Evolutionary conservation across 2,797 vertebrate species (phyloP).

Genomic region (Takifugu ocellatus): DNA sequence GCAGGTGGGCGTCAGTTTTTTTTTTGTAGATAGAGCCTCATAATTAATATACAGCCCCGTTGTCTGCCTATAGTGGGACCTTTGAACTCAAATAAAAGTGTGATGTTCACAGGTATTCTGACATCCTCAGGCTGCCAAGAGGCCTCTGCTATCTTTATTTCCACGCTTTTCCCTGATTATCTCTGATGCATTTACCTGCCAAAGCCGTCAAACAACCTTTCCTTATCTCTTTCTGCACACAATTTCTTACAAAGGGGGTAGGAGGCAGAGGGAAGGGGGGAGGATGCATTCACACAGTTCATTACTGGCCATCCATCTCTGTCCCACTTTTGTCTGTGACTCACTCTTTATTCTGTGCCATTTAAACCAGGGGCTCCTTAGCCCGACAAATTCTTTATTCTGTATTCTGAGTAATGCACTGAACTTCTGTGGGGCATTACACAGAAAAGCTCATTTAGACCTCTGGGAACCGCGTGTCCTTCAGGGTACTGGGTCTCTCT

Average conservation of each 20-base stretch:
- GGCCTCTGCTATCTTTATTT: constrained; percentile 21
- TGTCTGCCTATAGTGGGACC: constrained; percentile 23
- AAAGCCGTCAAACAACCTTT: constrained; percentile 24
- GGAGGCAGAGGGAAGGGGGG: constrained; percentile 28
- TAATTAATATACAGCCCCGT: constrained; percentile 5
- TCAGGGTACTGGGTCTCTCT: constrained; percentile 36
- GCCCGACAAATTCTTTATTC: constrained; percentile 49
- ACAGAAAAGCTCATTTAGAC: constrained; percentile 2
- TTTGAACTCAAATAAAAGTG: constrained; percentile 33
- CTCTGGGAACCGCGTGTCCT: constrained; percentile 40
- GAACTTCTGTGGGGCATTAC: constrained; percentile 9
- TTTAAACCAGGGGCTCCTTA: constrained; percentile 47
- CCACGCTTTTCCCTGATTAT: constrained; percentile 24
- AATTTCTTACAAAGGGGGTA: constrained; percentile 27
- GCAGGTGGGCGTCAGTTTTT: neutral
- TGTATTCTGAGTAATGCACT: constrained; percentile 36
- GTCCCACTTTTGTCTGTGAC: constrained; percentile 38
- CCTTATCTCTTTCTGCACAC: constrained; percentile 46
- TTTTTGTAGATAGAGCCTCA: constrained; percentile 10
- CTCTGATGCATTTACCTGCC: constrained; percentile 31
- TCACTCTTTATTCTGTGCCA: constrained; percentile 47
- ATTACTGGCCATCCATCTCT: constrained; percentile 55
- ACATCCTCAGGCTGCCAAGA: constrained; percentile 20
- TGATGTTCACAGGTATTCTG: constrained; percentile 3
- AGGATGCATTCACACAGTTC: constrained; percentile 54